Evolutionary conservation across 2,113 vertebrate genomes (phyloP).

Genomic region (Hemichromis elongatus): DNA sequence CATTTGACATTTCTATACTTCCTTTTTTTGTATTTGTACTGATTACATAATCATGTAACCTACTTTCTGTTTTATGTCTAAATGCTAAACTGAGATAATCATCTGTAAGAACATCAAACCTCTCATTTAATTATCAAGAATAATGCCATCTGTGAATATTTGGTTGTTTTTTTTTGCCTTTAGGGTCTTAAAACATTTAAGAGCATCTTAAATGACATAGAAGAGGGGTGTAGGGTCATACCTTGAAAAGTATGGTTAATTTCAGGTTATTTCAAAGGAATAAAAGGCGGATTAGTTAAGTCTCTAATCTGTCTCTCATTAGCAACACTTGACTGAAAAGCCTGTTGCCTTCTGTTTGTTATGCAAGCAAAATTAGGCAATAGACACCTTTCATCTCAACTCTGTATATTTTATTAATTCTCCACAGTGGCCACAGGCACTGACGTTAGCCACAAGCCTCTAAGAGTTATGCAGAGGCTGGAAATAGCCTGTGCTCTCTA

Average conservation of each 20-base stretch:
- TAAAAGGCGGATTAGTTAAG: not conserved
- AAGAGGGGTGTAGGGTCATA: not conserved
- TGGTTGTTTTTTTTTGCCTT: not conserved
- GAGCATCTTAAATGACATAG: not conserved
- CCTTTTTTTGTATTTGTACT: not conserved
- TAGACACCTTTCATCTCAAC: not conserved
- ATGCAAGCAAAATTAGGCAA: not conserved
- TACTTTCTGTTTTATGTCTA: not conserved
- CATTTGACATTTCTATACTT: not conserved
- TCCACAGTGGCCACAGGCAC: not conserved
- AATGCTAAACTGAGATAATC: not conserved
- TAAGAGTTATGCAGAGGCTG: constrained; percentile 7
- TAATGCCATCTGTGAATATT: not conserved
- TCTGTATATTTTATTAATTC: not conserved
- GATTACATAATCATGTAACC: not conserved
- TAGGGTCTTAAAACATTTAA: not conserved
- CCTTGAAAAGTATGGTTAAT: too few species aligned
- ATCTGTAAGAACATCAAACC: not conserved
- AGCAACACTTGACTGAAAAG: not conserved
- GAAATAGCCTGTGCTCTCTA: constrained; percentile 48
- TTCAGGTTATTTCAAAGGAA: not conserved
- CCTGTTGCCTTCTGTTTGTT: not conserved
- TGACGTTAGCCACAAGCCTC: not conserved
- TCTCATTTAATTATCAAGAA: not conserved
- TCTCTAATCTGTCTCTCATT: not conserved